Conservation (phyloP, 2,888 invertebrate genomes). For the Pegoplata infirma region DNA sequence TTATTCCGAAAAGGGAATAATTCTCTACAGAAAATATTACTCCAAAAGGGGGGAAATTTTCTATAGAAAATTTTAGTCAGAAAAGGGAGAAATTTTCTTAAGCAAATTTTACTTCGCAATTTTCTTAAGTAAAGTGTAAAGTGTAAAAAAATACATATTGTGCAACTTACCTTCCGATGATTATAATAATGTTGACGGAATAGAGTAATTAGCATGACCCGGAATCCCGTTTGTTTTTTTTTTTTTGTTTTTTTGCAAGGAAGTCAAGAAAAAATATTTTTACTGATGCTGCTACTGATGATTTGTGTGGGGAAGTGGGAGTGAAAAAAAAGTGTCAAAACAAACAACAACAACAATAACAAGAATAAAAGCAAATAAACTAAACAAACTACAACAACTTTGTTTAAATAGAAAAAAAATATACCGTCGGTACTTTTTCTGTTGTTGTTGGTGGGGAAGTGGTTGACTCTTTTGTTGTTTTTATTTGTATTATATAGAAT, state of each 20-base stretch:
- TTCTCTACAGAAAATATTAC: no score
- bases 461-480: background rate
- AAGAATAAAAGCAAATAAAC: background rate
- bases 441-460: constrained; percentile 32
- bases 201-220: constrained; percentile 40
- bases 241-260: background rate
- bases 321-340: background rate
- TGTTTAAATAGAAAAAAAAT: background rate
- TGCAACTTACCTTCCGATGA: constrained; percentile 53
- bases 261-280: constrained; percentile 6
- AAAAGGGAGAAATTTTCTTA: no score
- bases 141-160: no score
- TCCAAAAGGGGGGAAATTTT: no score
- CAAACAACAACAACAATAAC: constrained; percentile 1
- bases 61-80: no score
- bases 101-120: no score
- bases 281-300: background rate
- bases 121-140: no score
- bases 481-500: background rate
- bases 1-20: no score
- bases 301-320: background rate
- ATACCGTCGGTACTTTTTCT: background rate
- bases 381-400: background rate
- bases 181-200: constrained; percentile 27
- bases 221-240: constrained; percentile 4